These are phyloP conservation scores for Gouania willdenowi DNA, from an alignment of 2,797 vertebrate species.

Conservation along the genomic window DNA sequence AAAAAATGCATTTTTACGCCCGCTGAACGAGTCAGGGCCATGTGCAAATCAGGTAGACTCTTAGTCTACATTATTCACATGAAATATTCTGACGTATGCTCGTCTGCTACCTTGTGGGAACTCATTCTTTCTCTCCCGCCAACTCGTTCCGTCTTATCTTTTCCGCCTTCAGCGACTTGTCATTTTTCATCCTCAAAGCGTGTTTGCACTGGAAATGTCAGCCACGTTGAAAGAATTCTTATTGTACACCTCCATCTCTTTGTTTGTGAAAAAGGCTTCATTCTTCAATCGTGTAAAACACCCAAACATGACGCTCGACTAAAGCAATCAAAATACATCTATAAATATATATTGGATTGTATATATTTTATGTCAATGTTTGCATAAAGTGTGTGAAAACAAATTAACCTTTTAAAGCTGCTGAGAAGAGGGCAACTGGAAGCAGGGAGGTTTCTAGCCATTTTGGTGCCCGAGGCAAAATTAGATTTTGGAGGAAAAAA, in stretches of 20 bases:
- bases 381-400: no score
- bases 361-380: no score
- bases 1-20: not conserved
- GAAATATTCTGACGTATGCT: slow-evolving; percentile 42
- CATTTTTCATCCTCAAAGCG: slow-evolving; percentile 48
- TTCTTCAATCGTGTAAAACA: slow-evolving; percentile 52
- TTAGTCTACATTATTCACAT: no score
- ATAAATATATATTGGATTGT: no score
- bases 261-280: slow-evolving; percentile 54
- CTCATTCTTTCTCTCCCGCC: slow-evolving; percentile 32
- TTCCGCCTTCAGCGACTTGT: slow-evolving; percentile 36
- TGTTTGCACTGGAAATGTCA: slow-evolving; percentile 64
- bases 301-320: slow-evolving; percentile 30
- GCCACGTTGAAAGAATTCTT: slow-evolving; percentile 41
- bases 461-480: no score
- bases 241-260: slow-evolving; percentile 60
- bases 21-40: slow-evolving; percentile 3
- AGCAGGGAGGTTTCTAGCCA: no score
- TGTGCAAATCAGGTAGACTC: slow-evolving; percentile 33
- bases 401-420: no score
- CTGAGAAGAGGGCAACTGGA: no score
- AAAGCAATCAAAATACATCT: no score
- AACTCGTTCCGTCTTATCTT: slow-evolving; percentile 47
- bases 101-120: slow-evolving; percentile 49
- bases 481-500: no score